phyloP scores from a whole-genome alignment of 1,140 invertebrate species.

The Camponotus floridanus region DNA sequence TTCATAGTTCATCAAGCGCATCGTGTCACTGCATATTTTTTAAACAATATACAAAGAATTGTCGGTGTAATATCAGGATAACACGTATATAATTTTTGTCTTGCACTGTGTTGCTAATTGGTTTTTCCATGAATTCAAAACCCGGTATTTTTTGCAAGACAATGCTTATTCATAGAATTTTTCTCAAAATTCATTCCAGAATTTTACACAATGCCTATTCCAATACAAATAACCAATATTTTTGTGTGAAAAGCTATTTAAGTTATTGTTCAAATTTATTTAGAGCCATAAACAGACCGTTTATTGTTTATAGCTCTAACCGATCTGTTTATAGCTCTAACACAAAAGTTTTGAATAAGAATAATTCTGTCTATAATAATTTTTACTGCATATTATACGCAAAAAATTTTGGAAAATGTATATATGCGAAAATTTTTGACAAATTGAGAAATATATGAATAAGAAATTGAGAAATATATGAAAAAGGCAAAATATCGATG shows the following conservation, averaged over 20 bases:
- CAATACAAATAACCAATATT: no score
- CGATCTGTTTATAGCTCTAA: no score
- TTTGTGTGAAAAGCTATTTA: no score
- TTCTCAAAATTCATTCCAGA: not conserved
- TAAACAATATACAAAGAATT: not conserved
- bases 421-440: not conserved
- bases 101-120: not conserved
- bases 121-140: not conserved
- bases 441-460: not conserved
- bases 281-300: no score
- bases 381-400: not conserved
- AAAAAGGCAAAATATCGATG: not conserved
- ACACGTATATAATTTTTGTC: not conserved
- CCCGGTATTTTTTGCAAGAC: no score
- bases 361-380: not conserved
- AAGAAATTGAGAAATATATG: no score
- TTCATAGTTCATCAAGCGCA: not conserved
- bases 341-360: not conserved
- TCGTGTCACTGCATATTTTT: not conserved
- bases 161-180: not conserved
- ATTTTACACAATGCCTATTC: not conserved
- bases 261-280: no score
- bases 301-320: no score
- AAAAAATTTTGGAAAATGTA: not conserved
- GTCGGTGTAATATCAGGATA: not conserved